phyloP scores from a whole-genome alignment of 2,888 invertebrate genomes.

The Prosopocoilus inquinatus region DNA sequence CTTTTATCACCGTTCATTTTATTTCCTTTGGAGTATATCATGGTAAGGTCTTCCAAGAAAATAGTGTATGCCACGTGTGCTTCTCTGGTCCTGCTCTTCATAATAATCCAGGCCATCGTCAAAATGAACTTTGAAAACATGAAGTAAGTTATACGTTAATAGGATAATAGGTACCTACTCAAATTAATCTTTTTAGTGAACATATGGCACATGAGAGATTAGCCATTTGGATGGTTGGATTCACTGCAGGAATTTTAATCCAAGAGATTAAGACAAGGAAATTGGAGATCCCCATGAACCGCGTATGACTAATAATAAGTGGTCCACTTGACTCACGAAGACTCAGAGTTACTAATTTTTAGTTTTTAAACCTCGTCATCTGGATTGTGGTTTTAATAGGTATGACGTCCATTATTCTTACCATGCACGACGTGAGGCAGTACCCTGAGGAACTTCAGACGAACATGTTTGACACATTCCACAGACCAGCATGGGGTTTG shows the following conservation, averaged over 20 bases:
- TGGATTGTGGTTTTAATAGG: constrained; percentile 15
- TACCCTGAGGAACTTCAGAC: constrained; percentile 9
- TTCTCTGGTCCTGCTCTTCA: background rate
- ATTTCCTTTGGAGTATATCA: background rate
- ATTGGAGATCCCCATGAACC: constrained; percentile 3
- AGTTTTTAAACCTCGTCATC: constrained; percentile 12
- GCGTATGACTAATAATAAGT: background rate
- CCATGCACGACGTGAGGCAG: constrained; percentile 14
- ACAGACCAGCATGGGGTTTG: constrained; percentile 18
- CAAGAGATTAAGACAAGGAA: constrained; percentile 16
- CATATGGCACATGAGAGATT: constrained; percentile 22
- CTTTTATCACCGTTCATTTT: background rate
- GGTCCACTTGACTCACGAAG: background rate
- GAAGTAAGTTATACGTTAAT: background rate
- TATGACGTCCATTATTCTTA: constrained; percentile 17
- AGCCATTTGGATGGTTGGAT: constrained; percentile 20
- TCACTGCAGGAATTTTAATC: constrained; percentile 19
- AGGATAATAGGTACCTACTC: background rate
- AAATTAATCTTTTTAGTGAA: constrained; percentile 14
- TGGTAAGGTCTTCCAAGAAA: background rate
- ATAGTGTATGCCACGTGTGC: background rate
- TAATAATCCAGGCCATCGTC: background rate
- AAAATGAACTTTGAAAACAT: background rate
- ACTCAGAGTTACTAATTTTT: background rate
- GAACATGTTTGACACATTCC: constrained; percentile 17